Evolutionary conservation across 2,113 vertebrate species (phyloP), one percentile per base, ranked within the genome.

Genomic region (Thomomys bottae): DNA sequence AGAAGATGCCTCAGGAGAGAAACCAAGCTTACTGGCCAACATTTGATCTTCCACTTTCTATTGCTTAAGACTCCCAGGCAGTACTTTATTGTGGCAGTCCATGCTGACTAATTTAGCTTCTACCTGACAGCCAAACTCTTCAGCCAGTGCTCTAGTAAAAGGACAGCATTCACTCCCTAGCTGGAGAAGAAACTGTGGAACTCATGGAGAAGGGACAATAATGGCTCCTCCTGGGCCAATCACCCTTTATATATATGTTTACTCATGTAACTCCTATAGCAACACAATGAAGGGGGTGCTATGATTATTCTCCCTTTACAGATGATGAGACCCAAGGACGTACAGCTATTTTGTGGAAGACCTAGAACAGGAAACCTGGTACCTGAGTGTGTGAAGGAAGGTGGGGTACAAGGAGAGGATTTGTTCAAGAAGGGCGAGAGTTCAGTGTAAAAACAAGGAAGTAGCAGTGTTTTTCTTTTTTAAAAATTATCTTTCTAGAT

Each of bases 401-500:
- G 9, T 40, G 34, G 80, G 36, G 66, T 15, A 38, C 1, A 5
- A 30, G 3, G 1, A 20, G 4, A 42, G 11, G 5, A 8, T 30
- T 36, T 11, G n/a, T 34, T 14, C 11, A 87, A 67, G 84, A 93
- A 83, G 36, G 5, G 32, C 72, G 40, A 6, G 67, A 88, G 40
- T n/a, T 90, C 17, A n/a, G 40, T 82, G 20, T 54, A 84, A 84
- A 79, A 32, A 45, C 54, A 21, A 70, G 36, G 24, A 18, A 71
- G 8, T 66, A 49, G 17, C 30, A 64, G 3, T 78, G 6, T 81
- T 70, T n/a, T 34, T 76, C 8, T 40, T 9, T 59, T 54, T 54
- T 54, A 15, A 17, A 54, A 54, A n/a, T n/a, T n/a, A n/a, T 49
- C 28, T 96, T 66, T 92, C 73, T 91, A 87, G 90, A 63, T 64